These are phyloP conservation scores for Heliconius cydno DNA, from an alignment of 2,888 invertebrate species.

Conservation along the genomic window DNA sequence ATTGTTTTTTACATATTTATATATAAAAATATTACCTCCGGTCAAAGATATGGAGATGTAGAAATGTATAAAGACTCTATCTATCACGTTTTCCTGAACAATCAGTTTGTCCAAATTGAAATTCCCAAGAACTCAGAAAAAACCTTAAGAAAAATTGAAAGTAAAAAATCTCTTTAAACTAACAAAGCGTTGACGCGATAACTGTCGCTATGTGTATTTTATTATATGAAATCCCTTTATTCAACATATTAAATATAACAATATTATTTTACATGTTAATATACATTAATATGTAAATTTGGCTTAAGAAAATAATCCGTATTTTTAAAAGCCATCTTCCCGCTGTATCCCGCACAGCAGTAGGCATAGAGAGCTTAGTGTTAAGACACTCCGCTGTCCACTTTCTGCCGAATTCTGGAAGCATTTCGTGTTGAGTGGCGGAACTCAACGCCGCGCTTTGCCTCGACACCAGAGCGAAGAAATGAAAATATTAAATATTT, in stretches of 20 bases:
- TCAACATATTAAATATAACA: neutral
- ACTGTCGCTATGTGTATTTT: neutral
- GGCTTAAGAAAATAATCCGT: neutral
- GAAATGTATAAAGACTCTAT: neutral
- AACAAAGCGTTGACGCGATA: neutral
- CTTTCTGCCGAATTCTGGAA: no score
- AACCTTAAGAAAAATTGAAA: neutral
- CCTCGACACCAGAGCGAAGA: no score
- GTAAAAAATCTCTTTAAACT: constrained; percentile 4
- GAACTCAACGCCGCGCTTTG: no score
- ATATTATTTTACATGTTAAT: neutral
- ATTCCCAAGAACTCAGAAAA: neutral
- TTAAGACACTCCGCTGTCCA: no score
- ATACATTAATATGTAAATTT: no score
- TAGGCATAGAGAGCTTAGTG: no score
- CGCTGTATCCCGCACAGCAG: no score
- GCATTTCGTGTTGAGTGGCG: no score
- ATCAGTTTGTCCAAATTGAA: neutral
- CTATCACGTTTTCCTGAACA: neutral
- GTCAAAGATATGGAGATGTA: neutral
- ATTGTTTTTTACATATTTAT: neutral
- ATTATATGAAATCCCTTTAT: neutral
- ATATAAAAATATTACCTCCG: neutral
- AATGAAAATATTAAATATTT: no score
- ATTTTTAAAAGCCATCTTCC: no score